phyloP scores from a whole-genome alignment of 2,797 vertebrate species.

The Thripadectes ignobilis region DNA sequence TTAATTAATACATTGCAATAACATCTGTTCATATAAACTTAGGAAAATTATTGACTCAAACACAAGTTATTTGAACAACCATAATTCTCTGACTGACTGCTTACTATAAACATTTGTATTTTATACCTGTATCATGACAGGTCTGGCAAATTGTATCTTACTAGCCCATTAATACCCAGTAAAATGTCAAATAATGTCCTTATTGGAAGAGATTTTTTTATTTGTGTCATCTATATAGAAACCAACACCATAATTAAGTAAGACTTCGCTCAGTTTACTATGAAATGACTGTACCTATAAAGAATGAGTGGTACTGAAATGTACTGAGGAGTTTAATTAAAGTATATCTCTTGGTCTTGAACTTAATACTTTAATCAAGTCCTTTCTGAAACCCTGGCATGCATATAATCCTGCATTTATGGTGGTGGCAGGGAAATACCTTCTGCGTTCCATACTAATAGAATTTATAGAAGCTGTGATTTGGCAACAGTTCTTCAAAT shows the following conservation, averaged over 20 bases:
- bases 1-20: conserved; percentile 15
- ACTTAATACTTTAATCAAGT: neutral
- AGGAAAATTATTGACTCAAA: neutral
- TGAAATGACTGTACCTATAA: neutral
- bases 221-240: neutral
- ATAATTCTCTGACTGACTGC: neutral
- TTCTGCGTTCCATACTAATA: neutral
- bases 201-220: conserved; percentile 1
- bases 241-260: conserved; percentile 5
- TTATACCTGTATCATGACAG: neutral
- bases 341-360: neutral
- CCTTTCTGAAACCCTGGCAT: neutral
- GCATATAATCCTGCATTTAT: neutral
- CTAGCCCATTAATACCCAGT: neutral
- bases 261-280: neutral
- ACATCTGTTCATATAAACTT: neutral
- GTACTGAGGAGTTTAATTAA: conserved; percentile 9
- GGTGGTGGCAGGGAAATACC: neutral
- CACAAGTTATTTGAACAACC: neutral
- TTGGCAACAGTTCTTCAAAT: neutral
- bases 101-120: neutral
- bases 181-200: conserved; percentile 1
- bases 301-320: neutral
- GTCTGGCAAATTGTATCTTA: neutral
- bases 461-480: neutral